Percentiles rank a stretch among this genome's conserved stretches.
These are phyloP conservation scores for Streptopelia turtur DNA, from an alignment of 2,797 vertebrate genomes.

Conservation along the genomic window DNA sequence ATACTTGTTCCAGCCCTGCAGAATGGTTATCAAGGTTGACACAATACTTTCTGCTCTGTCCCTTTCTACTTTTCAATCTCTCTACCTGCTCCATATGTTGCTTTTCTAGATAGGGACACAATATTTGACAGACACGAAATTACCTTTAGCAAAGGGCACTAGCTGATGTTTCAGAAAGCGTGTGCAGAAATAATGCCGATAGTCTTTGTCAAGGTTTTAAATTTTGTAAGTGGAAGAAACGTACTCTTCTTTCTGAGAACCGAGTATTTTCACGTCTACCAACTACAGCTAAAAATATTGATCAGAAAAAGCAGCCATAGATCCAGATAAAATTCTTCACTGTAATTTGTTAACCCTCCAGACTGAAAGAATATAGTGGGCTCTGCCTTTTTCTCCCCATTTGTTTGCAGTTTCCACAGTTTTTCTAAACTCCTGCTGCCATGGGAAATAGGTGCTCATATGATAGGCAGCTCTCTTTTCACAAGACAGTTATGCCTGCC, in stretches of 20 bases:
- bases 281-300: not conserved
- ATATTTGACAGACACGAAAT: not conserved
- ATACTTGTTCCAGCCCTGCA: constrained; percentile 21
- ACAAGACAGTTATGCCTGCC: not conserved
- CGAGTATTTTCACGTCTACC: not conserved
- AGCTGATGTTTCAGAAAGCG: not conserved
- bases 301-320: not conserved
- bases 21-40: constrained; percentile 29
- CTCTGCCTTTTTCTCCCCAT: not conserved
- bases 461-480: not conserved
- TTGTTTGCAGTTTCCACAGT: not conserved
- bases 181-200: not conserved
- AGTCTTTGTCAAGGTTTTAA: not conserved
- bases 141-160: constrained; percentile 24
- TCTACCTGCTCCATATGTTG: not conserved
- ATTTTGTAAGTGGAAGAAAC: not conserved
- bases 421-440: not conserved
- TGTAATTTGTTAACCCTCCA: not conserved
- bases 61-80: not conserved
- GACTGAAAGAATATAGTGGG: not conserved
- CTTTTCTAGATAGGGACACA: not conserved
- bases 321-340: not conserved
- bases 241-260: not conserved
- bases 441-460: not conserved
- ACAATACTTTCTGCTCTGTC: not conserved